Evolutionary conservation across 2,797 vertebrate genomes (phyloP).

Genomic region (Premnoplex brunnescens): DNA sequence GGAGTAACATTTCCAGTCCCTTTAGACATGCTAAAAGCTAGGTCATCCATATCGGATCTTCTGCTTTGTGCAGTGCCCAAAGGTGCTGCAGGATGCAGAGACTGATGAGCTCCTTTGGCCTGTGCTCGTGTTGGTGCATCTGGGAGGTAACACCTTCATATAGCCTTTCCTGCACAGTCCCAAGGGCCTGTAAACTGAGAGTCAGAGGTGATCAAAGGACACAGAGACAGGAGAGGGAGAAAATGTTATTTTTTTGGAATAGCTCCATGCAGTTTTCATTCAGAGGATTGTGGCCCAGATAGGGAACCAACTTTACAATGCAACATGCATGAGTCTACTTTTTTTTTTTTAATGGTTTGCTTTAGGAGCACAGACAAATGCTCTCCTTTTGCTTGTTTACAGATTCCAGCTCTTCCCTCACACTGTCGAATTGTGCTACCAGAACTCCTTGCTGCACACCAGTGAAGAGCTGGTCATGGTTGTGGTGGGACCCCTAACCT

Average conservation of each 20-base stretch:
- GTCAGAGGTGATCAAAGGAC: background rate
- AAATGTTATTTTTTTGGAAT: background rate
- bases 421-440: conserved; percentile 90
- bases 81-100: background rate
- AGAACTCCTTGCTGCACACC: conserved; percentile 85
- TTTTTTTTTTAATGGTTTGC: background rate
- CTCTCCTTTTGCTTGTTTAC: conserved; percentile 34
- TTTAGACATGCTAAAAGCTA: background rate
- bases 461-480: conserved; percentile 90
- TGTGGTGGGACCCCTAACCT: conserved; percentile 88
- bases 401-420: conserved; percentile 87
- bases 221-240: background rate
- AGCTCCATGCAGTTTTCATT: background rate
- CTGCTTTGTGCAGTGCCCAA: background rate
- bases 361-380: background rate
- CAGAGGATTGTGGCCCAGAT: background rate
- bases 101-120: background rate
- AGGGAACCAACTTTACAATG: background rate
- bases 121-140: background rate
- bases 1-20: background rate
- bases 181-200: background rate
- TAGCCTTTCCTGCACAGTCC: background rate
- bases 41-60: background rate
- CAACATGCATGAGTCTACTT: background rate
- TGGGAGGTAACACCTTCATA: background rate